Conservation (phyloP, 2,113 vertebrate species). For the Catagonus wagneri region DNA sequence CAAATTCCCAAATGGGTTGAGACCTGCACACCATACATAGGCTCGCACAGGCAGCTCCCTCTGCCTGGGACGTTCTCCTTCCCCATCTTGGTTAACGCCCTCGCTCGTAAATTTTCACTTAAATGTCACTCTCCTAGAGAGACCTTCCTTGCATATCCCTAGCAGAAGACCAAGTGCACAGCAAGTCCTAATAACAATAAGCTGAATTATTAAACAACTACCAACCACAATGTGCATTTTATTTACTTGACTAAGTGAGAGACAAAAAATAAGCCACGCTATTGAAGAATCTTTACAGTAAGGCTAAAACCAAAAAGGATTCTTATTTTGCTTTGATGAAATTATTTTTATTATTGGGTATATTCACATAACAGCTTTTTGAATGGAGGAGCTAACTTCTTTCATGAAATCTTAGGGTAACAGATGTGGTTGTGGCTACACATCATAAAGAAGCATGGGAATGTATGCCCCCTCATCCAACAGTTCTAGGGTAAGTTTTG, state of each 20-base stretch:
- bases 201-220: background rate
- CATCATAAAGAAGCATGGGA: background rate
- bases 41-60: background rate
- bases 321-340: constrained; percentile 3
- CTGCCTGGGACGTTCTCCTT: background rate
- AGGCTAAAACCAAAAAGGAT: background rate
- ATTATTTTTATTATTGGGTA: background rate
- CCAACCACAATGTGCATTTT: background rate
- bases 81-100: background rate
- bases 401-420: background rate
- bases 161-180: background rate
- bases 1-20: background rate
- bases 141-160: background rate
- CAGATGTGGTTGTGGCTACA: background rate
- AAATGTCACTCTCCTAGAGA: background rate
- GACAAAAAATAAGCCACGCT: background rate
- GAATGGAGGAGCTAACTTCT: background rate
- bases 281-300: background rate
- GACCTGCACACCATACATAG: background rate
- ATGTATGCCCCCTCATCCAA: background rate
- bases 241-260: background rate
- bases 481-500: background rate
- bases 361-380: background rate
- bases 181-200: background rate
- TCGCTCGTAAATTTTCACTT: background rate